These are phyloP conservation scores for Cataglyphis albicans DNA, from an alignment of 2,888 invertebrate genomes.

Conservation along the genomic window DNA sequence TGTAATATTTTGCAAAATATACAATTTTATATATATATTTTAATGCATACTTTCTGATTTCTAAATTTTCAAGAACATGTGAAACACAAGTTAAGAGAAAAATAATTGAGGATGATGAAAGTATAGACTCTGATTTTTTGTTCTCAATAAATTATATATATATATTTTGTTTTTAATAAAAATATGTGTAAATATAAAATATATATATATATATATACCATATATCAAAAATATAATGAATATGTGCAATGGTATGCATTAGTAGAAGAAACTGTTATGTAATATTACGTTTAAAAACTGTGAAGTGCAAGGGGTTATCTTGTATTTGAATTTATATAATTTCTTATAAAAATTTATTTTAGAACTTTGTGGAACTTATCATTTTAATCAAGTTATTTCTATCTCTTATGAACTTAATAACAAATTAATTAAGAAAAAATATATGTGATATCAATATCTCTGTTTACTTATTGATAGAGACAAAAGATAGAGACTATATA, in stretches of 20 bases:
- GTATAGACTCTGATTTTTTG: neutral
- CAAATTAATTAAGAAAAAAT: conserved; percentile 1
- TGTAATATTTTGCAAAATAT: neutral
- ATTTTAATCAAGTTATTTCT: conserved; percentile 24
- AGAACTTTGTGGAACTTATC: neutral
- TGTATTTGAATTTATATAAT: neutral
- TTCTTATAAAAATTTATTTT: neutral
- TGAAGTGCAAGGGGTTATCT: neutral
- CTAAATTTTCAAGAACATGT: neutral
- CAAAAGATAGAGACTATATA: neutral
- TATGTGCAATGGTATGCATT: neutral
- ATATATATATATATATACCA: neutral
- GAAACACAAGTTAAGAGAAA: neutral
- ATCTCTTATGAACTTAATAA: neutral
- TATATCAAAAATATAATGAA: neutral
- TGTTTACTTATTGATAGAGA: neutral
- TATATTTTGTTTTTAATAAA: neutral
- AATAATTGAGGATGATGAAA: neutral
- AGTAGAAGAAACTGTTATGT: neutral
- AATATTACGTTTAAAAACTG: neutral
- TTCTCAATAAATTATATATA: neutral
- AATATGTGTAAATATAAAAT: neutral
- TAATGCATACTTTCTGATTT: neutral
- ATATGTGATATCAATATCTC: conserved; percentile 5
- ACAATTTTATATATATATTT: neutral